Evolutionary conservation across 2,797 vertebrate genomes (phyloP).

Genomic region (Botia almorhae): DNA sequence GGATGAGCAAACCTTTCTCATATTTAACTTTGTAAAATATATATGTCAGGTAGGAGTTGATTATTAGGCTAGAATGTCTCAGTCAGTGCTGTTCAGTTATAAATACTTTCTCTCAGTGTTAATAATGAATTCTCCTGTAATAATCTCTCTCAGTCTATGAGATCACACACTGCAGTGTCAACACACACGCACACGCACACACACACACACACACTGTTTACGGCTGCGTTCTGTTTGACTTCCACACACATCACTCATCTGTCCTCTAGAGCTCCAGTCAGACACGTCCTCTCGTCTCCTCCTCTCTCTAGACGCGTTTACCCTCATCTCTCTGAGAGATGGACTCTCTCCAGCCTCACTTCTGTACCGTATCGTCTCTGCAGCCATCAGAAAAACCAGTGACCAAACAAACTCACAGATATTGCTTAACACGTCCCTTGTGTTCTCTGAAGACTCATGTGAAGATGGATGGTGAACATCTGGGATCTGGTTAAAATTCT

Average conservation of each 20-base stretch:
- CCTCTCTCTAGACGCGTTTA: not conserved
- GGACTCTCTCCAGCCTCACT: constrained; percentile 10
- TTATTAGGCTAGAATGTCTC: too few relatives aligned
- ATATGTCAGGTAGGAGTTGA: too few relatives aligned
- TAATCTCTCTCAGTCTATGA: not conserved
- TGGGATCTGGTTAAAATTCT: constrained; percentile 19
- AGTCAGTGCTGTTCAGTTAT: not conserved
- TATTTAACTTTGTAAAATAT: too few relatives aligned
- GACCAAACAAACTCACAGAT: not conserved
- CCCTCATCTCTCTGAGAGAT: not conserved
- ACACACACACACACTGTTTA: constrained; percentile 1
- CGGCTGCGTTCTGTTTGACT: constrained; percentile 2
- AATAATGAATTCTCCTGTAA: constrained; percentile 14
- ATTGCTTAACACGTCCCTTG: not conserved
- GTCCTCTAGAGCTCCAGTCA: not conserved
- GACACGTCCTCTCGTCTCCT: not conserved
- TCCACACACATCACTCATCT: constrained; percentile 3
- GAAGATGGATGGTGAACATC: constrained; percentile 22
- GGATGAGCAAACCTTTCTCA: too few relatives aligned
- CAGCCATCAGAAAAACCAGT: not conserved
- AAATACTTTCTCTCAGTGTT: constrained; percentile 4
- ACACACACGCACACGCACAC: not conserved
- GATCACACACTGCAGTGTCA: not conserved
- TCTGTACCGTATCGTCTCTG: not conserved
- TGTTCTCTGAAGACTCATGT: not conserved